These are phyloP conservation scores for Calypte anna DNA, from an alignment of 2,113 vertebrate genomes.

Conservation along the genomic window DNA sequence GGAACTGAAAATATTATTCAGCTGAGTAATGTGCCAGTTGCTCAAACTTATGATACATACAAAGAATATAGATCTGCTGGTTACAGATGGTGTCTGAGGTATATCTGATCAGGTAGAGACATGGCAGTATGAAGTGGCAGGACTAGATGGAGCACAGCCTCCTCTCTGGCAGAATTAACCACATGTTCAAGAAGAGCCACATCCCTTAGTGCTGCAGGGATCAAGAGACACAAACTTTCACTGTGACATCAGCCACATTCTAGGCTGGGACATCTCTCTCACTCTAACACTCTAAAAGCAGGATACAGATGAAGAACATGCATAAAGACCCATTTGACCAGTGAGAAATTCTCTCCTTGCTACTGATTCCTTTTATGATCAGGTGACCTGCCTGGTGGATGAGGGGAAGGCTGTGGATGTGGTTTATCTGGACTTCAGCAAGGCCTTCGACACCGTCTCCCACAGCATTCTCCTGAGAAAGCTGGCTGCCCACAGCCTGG, in stretches of 20 bases:
- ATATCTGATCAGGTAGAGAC: not conserved
- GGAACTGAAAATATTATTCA: not conserved
- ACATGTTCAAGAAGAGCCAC: not conserved
- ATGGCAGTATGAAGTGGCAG: not conserved
- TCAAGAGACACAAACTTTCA: not conserved
- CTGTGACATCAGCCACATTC: rapidly evolving
- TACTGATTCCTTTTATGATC: not conserved
- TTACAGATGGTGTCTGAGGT: not conserved
- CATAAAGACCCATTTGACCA: not conserved
- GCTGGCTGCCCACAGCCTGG: too few relatives aligned
- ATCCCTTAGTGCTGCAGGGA: not conserved
- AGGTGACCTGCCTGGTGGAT: too few relatives aligned
- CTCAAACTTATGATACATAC: not conserved
- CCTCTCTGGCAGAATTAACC: not conserved
- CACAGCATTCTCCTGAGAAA: too few relatives aligned
- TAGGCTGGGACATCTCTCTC: not conserved
- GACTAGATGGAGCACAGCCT: not conserved
- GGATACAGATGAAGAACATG: rapidly evolving
- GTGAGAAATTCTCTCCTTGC: not conserved
- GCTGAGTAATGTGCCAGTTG: not conserved
- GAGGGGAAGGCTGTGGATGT: too few relatives aligned
- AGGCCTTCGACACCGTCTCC: too few relatives aligned
- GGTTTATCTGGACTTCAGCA: too few relatives aligned
- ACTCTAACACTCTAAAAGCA: not conserved
- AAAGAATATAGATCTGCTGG: not conserved